Base-by-base conservation (phyloP, 2,888 invertebrate genomes). In the Plebejus melissa region DNA sequence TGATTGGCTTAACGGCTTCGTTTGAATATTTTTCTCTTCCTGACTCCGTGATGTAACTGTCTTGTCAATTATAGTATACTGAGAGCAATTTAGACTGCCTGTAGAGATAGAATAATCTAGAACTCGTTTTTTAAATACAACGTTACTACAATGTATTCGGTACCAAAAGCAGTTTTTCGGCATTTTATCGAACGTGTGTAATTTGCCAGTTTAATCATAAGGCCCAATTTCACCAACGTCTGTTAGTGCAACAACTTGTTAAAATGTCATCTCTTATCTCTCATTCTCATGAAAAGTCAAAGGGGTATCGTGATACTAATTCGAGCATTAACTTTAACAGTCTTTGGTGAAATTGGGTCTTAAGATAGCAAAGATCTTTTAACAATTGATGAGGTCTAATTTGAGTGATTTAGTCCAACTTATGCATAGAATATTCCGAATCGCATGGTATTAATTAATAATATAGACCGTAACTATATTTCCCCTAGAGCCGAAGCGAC, bases 31-130 rank as follows among this genome's bases (percentile, higher is more conserved):
- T 71, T 71, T 11, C 41, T 28, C 46, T 72, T 50, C 36, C 32
- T 16, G 54, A 72, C 72, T 72, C 54, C 54, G 50, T 50, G 50
- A 32, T 72, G 28, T 71, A 71, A 71, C 71, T 71, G 50, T 72
- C 72, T 72, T 50, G 72, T 72, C 72, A 72, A 72, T 72, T 72
- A 72, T 72, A 72, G 50, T 72, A 32, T 50, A 72, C 50, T 32
- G 50, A 32, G 54, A 22, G 72, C 22, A 41, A 70, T 70, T 70
- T 70, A 70, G 41, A 13, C 65, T 65, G 65, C 65, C 65, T 65
- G 65, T 65, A 65, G 32, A 65, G 65, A 65, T 65, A 65, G 65
- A 65, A 65, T 65, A 36, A 36, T 65, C 65, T 65, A 65, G 65
- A 65, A 36, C 36, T 65, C 65, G 6, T 36, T 65, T 32, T 65